Conservation (phyloP, 92 coral and sea anemone species). For the Siderastrea radians region DNA sequence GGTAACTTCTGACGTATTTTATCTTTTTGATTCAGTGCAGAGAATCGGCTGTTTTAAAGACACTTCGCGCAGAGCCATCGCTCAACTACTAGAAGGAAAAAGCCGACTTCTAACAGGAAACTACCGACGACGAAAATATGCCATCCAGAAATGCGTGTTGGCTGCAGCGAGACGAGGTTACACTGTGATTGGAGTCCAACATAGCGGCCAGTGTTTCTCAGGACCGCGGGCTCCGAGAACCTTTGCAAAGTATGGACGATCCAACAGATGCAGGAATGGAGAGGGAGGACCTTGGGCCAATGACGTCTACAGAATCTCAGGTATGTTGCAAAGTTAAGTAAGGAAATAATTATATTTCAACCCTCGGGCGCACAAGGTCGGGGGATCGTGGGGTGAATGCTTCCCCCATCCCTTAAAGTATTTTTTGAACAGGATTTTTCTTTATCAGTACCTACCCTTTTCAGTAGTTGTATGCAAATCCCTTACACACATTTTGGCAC, state of each 20-base stretch:
- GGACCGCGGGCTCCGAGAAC: slow-evolving; percentile 68
- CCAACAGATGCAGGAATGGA: slow-evolving; percentile 65
- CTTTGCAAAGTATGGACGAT: slow-evolving; percentile 58
- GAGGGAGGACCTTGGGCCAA: slow-evolving; percentile 74
- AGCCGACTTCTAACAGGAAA: slow-evolving; percentile 47
- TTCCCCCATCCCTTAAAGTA: too few relatives aligned
- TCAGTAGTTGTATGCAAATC: too few relatives aligned
- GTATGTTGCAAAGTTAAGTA: not conserved
- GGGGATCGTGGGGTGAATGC: too few relatives aligned
- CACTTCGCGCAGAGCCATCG: slow-evolving; percentile 41
- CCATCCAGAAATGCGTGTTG: slow-evolving; percentile 45
- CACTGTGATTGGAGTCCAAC: slow-evolving; percentile 46
- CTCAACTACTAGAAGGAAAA: slow-evolving; percentile 38
- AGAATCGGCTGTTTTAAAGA: slow-evolving; percentile 46
- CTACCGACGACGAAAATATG: slow-evolving; percentile 36
- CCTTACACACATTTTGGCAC: too few relatives aligned
- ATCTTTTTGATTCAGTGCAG: slow-evolving; percentile 1
- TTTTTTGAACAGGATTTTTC: too few relatives aligned
- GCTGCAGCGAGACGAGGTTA: slow-evolving; percentile 31
- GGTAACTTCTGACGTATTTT: not conserved
- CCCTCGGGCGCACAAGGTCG: too few relatives aligned
- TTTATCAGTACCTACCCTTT: too few relatives aligned
- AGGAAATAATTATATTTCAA: not conserved
- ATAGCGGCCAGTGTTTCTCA: slow-evolving; percentile 70
- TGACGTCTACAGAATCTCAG: slow-evolving; percentile 59